These are phyloP conservation scores for Phasianus colchicus DNA, from an alignment of 2,113 vertebrate species.

Conservation along the genomic window DNA sequence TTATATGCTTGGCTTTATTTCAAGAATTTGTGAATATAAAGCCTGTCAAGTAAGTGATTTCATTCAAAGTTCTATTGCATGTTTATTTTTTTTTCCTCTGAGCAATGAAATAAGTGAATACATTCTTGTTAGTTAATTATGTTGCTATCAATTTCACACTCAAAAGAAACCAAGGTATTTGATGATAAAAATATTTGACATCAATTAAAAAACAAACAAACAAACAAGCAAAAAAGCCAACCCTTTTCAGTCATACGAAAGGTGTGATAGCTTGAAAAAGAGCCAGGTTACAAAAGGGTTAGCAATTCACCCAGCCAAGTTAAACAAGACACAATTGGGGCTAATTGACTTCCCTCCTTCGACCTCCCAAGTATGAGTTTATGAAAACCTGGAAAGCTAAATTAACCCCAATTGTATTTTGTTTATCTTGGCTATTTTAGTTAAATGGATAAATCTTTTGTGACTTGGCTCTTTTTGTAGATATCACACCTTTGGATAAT, in stretches of 20 bases:
- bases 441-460: constrained; percentile 38
- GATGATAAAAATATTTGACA: constrained; percentile 14
- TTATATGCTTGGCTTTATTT: constrained; percentile 65
- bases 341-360: constrained; percentile 40
- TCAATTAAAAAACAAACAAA: constrained; percentile 19
- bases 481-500: constrained; percentile 43
- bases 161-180: not conserved
- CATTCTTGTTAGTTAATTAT: constrained; percentile 50
- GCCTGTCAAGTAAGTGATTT: constrained; percentile 41
- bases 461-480: constrained; percentile 37
- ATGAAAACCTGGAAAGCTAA: constrained; percentile 57
- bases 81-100: not conserved
- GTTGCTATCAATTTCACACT: not conserved
- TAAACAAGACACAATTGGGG: constrained; percentile 66
- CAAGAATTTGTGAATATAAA: constrained; percentile 56
- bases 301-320: constrained; percentile 44
- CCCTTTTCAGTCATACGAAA: constrained; percentile 13
- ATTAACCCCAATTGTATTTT: constrained; percentile 58
- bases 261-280: constrained; percentile 54
- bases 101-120: constrained; percentile 9
- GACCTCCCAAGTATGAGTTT: constrained; percentile 68
- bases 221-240: not conserved
- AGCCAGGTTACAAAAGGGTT: constrained; percentile 55
- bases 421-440: constrained; percentile 60
- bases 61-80: not conserved